Evolutionary conservation across 2,888 invertebrate species (phyloP), one percentile per base, ranked within the genome.

Genomic region (Phragmatobia fuliginosa): DNA sequence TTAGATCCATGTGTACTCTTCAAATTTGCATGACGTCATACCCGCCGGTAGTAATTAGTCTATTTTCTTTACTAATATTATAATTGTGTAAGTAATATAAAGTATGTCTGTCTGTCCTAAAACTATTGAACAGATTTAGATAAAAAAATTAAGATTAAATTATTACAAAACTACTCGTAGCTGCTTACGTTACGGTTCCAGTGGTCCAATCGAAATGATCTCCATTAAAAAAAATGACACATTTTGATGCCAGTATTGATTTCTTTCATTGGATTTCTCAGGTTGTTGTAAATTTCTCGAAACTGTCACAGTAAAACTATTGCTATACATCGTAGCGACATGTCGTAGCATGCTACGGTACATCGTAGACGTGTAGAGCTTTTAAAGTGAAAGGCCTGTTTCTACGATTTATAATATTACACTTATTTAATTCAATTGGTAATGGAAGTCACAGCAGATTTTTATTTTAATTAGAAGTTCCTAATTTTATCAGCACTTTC

Each of bases 301-400:
- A 66, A 70, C 56, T 45, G 45, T 66, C 58, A 58, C 33, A 28
- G 10, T 36, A 14, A 64, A 33, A 36, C 45, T 64, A 32, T 58
- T 6, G 28, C 32, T 45, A 32, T 41, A 66, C 33, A 61, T 68
- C 68, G 68, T 62, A 68, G 65, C 71, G 28, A 31, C 16, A n/a
- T n/a, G 21, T 31, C 61, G 67, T 65, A 58, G 65, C 67, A 16
- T 41, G 68, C 71, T 71, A 71, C 71, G 62, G 66, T 71, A 45
- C 18, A 31, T 62, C 58, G 71, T 62, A 68, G 62, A 36, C 25
- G 33, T 67, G 67, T 68, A 67, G 64, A 68, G 71, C 68, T 65
- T 71, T 45, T 18, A 18, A 33, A n/a, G 16, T 49, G 31, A n/a
- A 7, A 14, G 14, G 32, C 6, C 36, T 56, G 33, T 38, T 1